Evolutionary conservation across 2,888 invertebrate species (phyloP), one percentile per base, ranked within the genome.

Genomic region (Hetaerina titia): DNA sequence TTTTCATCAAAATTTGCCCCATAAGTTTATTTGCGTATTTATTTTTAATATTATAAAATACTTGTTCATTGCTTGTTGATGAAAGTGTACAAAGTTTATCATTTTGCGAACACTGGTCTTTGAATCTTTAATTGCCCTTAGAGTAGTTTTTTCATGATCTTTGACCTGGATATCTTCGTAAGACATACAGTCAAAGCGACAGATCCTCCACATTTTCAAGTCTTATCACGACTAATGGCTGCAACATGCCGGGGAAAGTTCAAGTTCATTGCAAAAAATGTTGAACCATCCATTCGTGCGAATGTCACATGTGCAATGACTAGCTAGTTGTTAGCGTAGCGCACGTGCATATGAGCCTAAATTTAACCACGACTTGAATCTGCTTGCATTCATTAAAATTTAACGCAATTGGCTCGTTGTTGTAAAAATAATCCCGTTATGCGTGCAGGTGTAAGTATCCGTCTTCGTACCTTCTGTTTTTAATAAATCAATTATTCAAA

Each of bases 401-500:
- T 1, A 7, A 11, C 6, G 13, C n/a, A 22, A 81, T 31, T 81
- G 81, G 25, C 11, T 31, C 2, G 25, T 13, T 81, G 13, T 81
- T 31, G 25, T 25, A 15, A 81, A 9, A 69, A 8, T 11, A 9
- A 5, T 69, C 69, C 7, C n/a, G 22, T 69, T 17, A 81, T 31
- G 81, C 13, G 7, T 11, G 1, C 25, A 0, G 69, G 11, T 13
- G 31, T 81, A 9, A 5, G 81, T 31, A 31, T 25, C 2, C 31
- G 81, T 81, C 81, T 31, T 8, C 6, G 8, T 11, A 11, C 13
- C 11, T 31, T 81, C 31, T 31, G 81, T 31, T 31, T 69, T 81
- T 81, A 81, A 31, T 81, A 25, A 81, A 25, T 81, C 81, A 81
- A 81, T 81, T 81, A 81, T 81, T 31, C 31, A 81, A 81, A 81